A percentile compares a stretch with the other conserved stretches of the same genome.
Conservation (phyloP, 1,140 invertebrate genomes). For the Procambarus clarkii region DNA sequence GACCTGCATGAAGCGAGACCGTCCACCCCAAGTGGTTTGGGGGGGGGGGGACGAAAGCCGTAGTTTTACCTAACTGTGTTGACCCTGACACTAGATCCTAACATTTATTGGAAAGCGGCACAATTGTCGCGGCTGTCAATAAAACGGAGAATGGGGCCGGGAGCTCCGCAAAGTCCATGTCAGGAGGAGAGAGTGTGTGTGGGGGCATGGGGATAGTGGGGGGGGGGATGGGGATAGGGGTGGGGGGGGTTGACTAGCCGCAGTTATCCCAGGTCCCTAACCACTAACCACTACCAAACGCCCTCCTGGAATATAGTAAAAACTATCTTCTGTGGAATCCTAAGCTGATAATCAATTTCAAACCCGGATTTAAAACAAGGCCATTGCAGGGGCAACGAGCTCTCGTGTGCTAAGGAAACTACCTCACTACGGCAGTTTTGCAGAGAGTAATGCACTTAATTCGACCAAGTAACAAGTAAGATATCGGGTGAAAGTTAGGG, state of each 20-base stretch:
- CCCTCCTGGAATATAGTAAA: conserved; percentile 29
- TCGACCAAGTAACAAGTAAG: conserved; percentile 63
- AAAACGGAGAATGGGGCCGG: conserved; percentile 26
- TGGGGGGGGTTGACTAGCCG: neutral
- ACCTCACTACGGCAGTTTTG: conserved; percentile 29
- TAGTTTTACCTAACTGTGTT: neutral
- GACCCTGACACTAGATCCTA: neutral
- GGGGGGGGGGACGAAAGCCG: too few species aligned
- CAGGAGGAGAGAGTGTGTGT: neutral
- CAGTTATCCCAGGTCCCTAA: neutral
- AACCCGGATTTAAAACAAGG: conserved; percentile 51
- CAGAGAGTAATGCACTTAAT: conserved; percentile 65
- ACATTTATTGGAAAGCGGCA: conserved; percentile 43
- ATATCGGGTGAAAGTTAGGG: conserved; percentile 52
- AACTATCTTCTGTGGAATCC: conserved; percentile 11
- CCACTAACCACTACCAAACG: neutral
- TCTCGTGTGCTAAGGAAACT: conserved; percentile 56
- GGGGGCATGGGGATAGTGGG: neutral
- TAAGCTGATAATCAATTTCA: conserved; percentile 50
- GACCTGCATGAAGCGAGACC: too few species aligned
- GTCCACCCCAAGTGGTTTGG: too few species aligned
- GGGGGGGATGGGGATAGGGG: neutral
- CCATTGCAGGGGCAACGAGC: conserved; percentile 35
- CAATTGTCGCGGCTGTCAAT: conserved; percentile 15
- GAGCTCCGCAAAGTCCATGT: conserved; percentile 44